A percentile compares a stretch with the other conserved stretches of the same genome.
These are phyloP conservation scores for Phaedon cochleariae DNA, from an alignment of 2,888 invertebrate genomes.

Conservation along the genomic window DNA sequence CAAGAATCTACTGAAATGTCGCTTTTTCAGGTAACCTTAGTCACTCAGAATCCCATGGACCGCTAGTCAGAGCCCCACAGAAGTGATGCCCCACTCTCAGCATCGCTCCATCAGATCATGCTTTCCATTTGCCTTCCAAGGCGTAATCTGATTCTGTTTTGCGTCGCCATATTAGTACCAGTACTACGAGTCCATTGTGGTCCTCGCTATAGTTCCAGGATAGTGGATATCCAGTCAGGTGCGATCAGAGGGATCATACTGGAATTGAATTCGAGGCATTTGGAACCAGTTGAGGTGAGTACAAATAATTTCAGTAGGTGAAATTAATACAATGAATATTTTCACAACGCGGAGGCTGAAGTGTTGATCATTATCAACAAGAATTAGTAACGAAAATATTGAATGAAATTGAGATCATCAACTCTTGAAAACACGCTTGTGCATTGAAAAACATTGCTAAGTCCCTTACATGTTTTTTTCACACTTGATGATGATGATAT, in stretches of 20 bases:
- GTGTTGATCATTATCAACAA: too few relatives aligned
- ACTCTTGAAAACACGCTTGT: too few relatives aligned
- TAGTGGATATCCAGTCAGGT: constrained; percentile 81
- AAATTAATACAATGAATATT: background rate
- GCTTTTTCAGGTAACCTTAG: background rate
- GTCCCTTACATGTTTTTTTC: too few relatives aligned
- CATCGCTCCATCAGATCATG: constrained; percentile 53
- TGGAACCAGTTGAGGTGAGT: constrained; percentile 77
- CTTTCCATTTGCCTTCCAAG: constrained; percentile 56
- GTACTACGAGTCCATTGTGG: constrained; percentile 54
- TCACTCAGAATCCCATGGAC: background rate
- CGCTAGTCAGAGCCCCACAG: constrained; percentile 4
- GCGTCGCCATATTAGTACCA: constrained; percentile 39
- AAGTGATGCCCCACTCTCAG: constrained; percentile 55
- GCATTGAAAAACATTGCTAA: too few relatives aligned
- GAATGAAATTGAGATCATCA: too few relatives aligned
- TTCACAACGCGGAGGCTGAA: background rate
- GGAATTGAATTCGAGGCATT: constrained; percentile 74
- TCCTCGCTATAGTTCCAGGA: constrained; percentile 79
- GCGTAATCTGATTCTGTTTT: constrained; percentile 37
- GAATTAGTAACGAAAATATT: too few relatives aligned
- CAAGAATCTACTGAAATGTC: too few relatives aligned
- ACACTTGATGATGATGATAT: too few relatives aligned
- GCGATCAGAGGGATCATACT: constrained; percentile 74
- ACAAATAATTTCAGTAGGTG: background rate